Conservation (phyloP, 2,113 vertebrate species). For the Myotis brandtii region DNA sequence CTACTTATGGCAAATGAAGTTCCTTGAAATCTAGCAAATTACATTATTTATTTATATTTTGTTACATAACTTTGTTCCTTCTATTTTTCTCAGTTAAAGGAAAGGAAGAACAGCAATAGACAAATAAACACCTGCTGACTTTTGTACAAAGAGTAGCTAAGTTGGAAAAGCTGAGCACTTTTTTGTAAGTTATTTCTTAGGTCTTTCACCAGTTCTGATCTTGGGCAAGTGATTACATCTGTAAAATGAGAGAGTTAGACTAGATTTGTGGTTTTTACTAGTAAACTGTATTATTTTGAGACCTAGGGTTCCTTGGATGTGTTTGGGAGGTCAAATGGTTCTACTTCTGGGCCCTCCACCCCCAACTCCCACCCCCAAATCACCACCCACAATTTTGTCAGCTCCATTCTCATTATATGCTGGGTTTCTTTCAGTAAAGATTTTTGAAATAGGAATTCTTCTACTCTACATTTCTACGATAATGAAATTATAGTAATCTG, state of each 20-base stretch:
- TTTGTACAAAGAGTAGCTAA: constrained; percentile 1
- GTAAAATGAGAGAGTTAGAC: constrained; percentile 22
- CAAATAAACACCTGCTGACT: constrained; percentile 31
- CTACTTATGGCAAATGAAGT: background rate
- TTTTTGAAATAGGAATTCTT: constrained; percentile 46
- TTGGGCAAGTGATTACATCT: background rate
- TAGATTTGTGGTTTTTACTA: constrained; percentile 39
- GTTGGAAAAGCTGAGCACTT: constrained; percentile 41
- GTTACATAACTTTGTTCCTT: constrained; percentile 33
- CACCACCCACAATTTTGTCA: background rate
- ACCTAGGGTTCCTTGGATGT: background rate
- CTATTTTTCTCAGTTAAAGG: constrained; percentile 49
- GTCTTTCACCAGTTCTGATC: background rate
- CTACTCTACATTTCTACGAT: constrained; percentile 22
- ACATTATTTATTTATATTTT: constrained; percentile 20
- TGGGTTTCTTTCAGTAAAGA: constrained; percentile 30
- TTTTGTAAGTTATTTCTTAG: background rate
- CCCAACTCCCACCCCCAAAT: background rate
- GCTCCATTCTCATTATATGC: background rate
- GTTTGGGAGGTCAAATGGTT: background rate
- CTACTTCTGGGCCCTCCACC: background rate
- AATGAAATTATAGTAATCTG: constrained; percentile 36
- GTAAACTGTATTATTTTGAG: background rate
- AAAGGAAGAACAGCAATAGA: constrained; percentile 11
- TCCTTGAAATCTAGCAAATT: constrained; percentile 37